phyloP scores from a whole-genome alignment of 2,797 vertebrate species.

The Spea hammondii region DNA sequence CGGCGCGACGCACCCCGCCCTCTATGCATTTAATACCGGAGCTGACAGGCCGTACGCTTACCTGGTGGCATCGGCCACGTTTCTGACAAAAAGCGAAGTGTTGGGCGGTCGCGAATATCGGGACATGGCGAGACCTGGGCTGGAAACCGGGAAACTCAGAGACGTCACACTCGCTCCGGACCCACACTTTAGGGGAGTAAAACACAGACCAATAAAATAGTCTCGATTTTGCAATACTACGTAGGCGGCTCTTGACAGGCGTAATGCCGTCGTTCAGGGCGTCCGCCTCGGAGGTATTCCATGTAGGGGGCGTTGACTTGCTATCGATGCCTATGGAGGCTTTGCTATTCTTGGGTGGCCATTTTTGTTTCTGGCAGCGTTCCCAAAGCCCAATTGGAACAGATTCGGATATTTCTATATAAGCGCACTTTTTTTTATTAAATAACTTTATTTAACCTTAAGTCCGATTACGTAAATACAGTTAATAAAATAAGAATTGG shows the following conservation, averaged over 20 bases:
- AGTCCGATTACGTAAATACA: too few relatives aligned
- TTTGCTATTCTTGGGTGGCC: neutral
- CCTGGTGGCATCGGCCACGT: slow-evolving; percentile 89
- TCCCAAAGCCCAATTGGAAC: neutral
- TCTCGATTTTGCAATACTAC: too few relatives aligned
- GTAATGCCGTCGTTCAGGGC: neutral
- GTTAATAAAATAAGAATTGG: too few relatives aligned
- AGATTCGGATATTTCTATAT: too few relatives aligned
- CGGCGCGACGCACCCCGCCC: too few relatives aligned
- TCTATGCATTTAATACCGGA: neutral
- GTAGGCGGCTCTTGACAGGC: too few relatives aligned
- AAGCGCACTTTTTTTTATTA: too few relatives aligned
- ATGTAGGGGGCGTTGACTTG: too few relatives aligned
- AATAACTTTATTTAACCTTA: too few relatives aligned
- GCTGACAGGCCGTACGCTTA: slow-evolving; percentile 50
- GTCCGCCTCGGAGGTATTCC: neutral
- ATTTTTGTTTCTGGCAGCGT: neutral
- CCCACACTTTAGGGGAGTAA: too few relatives aligned
- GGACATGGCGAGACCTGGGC: slow-evolving; percentile 66
- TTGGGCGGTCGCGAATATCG: slow-evolving; percentile 87
- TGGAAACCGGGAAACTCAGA: neutral
- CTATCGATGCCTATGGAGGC: too few relatives aligned
- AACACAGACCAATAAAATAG: too few relatives aligned
- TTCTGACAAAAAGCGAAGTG: slow-evolving; percentile 86
- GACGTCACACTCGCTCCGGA: neutral